phyloP scores from a whole-genome alignment of 2,797 vertebrate genomes.

The Bovichtus diacanthus region DNA sequence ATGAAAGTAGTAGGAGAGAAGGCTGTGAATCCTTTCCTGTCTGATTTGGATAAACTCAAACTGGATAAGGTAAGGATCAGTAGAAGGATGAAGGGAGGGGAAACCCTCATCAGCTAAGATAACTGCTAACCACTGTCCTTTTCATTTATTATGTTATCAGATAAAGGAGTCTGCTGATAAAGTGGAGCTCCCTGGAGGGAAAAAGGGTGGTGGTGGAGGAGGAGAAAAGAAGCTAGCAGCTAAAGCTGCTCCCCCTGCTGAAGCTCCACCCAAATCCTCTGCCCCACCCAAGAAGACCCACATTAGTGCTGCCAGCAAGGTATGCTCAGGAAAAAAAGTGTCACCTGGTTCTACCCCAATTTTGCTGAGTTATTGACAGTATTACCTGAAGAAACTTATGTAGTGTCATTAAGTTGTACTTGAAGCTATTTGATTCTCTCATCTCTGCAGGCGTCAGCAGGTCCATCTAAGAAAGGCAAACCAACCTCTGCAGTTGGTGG shows the following conservation, averaged over 20 bases:
- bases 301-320: conserved; percentile 83
- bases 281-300: conserved; percentile 88
- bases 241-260: conserved; percentile 82
- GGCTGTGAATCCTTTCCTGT: conserved; percentile 94
- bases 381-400: not conserved
- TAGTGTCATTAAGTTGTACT: not conserved
- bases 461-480: conserved; percentile 91
- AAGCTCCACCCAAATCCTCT: conserved; percentile 79
- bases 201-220: conserved; percentile 78
- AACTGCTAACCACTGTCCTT: not conserved
- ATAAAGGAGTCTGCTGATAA: conserved; percentile 97
- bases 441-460: conserved; percentile 81
- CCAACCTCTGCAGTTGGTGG: conserved; percentile 79
- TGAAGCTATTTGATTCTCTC: not conserved
- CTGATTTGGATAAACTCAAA: conserved; percentile 97
- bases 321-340: conserved; percentile 45
- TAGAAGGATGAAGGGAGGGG: not conserved
- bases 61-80: conserved; percentile 90
- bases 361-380: not conserved
- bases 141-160: conserved; percentile 73
- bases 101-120: not conserved
- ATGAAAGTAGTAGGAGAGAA: conserved; percentile 98
- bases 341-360: not conserved
- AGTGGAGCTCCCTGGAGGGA: conserved; percentile 90
- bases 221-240: conserved; percentile 88